Evolutionary conservation across 2,113 vertebrate species (phyloP).

Genomic region (Rhinopomastus cyanomelas): DNA sequence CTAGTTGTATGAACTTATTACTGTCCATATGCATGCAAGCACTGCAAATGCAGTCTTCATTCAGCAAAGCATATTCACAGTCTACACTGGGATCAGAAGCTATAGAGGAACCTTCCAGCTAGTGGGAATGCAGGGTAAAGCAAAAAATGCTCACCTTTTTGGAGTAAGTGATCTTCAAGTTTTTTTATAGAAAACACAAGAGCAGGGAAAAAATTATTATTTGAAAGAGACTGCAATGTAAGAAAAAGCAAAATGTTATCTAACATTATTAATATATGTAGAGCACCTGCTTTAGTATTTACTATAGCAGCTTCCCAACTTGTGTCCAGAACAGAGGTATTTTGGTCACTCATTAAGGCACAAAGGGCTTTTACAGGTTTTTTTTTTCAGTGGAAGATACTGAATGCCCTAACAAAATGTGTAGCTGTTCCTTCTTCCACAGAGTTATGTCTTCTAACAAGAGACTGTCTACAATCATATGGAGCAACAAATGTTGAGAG

Average conservation of each 20-base stretch:
- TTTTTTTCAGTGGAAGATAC: background rate
- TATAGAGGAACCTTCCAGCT: background rate
- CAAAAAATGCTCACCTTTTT: background rate
- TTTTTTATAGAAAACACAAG: background rate
- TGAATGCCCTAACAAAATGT: background rate
- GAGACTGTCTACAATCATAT: background rate
- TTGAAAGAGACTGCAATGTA: background rate
- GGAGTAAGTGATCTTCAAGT: background rate
- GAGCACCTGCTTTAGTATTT: background rate
- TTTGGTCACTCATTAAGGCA: background rate
- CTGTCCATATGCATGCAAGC: background rate
- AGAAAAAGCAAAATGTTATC: background rate
- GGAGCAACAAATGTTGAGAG: background rate
- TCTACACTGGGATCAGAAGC: background rate
- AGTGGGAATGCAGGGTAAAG: background rate
- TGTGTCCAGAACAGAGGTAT: background rate
- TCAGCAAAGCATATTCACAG: background rate
- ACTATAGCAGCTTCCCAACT: background rate
- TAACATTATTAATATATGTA: background rate
- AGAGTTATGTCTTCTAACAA: background rate
- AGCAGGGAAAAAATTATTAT: background rate
- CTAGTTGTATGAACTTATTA: background rate
- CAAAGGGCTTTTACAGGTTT: background rate
- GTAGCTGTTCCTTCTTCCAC: background rate
- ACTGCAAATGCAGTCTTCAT: background rate